These are phyloP conservation scores for Cephus sareptanus DNA, from an alignment of 2,888 invertebrate genomes.

Conservation along the genomic window DNA sequence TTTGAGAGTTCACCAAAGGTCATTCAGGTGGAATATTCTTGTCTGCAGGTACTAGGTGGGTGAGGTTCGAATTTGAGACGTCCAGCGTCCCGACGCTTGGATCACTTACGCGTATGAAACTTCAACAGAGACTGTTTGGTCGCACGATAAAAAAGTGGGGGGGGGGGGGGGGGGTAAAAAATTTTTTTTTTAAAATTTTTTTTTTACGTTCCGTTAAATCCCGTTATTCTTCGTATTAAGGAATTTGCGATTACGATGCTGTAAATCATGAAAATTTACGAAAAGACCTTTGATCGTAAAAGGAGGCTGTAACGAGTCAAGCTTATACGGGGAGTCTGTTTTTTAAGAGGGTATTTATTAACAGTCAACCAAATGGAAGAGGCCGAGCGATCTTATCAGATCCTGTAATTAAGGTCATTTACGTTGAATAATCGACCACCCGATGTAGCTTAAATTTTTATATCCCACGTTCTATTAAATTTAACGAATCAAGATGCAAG, in stretches of 20 bases:
- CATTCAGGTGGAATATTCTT: neutral
- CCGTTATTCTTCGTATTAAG: neutral
- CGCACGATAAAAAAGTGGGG: neutral
- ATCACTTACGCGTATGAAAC: neutral
- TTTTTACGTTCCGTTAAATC: neutral
- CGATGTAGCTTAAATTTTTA: neutral
- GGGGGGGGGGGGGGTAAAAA: too few relatives aligned
- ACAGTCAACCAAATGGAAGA: neutral
- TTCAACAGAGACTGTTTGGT: neutral
- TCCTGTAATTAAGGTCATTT: neutral
- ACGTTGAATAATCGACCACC: neutral
- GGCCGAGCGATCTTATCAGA: neutral
- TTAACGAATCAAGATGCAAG: neutral
- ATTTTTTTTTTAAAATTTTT: neutral
- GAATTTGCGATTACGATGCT: neutral
- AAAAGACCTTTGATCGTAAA: slow-evolving; percentile 18
- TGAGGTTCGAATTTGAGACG: neutral
- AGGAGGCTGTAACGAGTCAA: slow-evolving; percentile 22
- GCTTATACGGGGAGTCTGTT: neutral
- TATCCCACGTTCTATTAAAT: neutral
- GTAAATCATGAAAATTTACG: slow-evolving; percentile 20
- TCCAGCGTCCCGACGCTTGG: neutral
- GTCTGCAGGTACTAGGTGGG: neutral
- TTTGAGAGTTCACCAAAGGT: neutral
- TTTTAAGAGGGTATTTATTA: neutral